phyloP scores from a whole-genome alignment of 2,888 invertebrate genomes.

The Thysanoteuthis rhombus region DNA sequence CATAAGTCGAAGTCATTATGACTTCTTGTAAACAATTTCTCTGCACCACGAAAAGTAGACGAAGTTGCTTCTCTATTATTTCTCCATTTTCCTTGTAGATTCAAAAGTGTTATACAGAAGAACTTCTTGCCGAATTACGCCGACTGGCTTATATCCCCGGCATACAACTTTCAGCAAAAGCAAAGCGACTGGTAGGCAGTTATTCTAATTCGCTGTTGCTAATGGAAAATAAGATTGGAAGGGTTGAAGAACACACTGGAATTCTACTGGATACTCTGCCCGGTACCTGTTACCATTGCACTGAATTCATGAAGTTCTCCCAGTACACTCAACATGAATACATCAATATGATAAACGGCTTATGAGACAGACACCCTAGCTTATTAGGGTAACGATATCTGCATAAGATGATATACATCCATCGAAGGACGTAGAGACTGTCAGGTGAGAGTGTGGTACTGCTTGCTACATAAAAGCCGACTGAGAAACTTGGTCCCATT shows the following conservation, averaged over 20 bases:
- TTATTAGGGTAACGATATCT: not conserved
- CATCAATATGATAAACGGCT: not conserved
- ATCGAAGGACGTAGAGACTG: not conserved
- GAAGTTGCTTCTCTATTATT: too few relatives aligned
- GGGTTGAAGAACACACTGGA: not conserved
- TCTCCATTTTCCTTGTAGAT: not conserved
- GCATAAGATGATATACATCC: not conserved
- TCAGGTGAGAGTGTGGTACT: too few relatives aligned
- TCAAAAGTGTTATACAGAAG: not conserved
- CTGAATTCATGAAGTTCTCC: not conserved
- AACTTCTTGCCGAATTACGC: not conserved
- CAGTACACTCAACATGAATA: not conserved
- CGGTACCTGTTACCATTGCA: not conserved
- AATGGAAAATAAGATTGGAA: constrained; percentile 16
- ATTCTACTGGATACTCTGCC: not conserved
- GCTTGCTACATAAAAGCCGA: too few relatives aligned
- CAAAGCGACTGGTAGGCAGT: not conserved
- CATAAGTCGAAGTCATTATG: too few relatives aligned
- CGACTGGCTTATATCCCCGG: not conserved
- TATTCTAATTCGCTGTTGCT: not conserved
- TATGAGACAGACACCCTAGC: not conserved
- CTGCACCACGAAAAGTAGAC: too few relatives aligned
- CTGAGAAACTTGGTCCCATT: too few relatives aligned
- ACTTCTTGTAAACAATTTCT: too few relatives aligned
- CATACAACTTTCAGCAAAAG: not conserved